Evolutionary conservation across 23 tunicate genomes (phyloP).

Genomic region (Styela plicata): DNA sequence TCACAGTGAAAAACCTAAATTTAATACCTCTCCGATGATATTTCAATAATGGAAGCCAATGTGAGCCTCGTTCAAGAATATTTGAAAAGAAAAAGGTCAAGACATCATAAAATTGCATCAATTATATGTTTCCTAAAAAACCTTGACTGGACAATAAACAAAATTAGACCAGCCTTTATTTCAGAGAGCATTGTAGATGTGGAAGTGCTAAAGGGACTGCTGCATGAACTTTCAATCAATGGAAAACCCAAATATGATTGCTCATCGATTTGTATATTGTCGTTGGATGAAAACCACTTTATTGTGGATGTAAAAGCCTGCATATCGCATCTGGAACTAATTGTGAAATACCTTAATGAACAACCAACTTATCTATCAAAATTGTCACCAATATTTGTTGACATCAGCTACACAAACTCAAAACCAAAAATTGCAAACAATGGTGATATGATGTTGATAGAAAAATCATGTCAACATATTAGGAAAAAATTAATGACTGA

Average conservation of each 20-base stretch:
- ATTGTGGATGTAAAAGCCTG: background rate
- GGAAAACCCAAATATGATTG: background rate
- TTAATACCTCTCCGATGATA: no score
- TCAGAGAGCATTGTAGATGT: conserved; percentile 4
- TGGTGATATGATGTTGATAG: background rate
- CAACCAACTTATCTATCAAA: background rate
- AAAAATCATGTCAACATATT: background rate
- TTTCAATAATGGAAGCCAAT: background rate
- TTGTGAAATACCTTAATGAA: background rate
- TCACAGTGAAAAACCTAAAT: no score
- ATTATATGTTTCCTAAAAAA: conserved; percentile 1
- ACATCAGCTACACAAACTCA: background rate
- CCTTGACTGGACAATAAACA: background rate
- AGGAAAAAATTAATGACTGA: background rate
- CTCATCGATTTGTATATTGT: background rate
- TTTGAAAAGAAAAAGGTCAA: background rate
- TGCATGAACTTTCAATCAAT: background rate
- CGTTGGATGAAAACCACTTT: background rate
- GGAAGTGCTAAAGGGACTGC: background rate
- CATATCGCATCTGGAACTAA: background rate
- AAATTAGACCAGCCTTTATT: background rate
- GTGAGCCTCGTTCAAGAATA: background rate
- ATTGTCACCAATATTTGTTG: background rate
- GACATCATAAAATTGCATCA: background rate
- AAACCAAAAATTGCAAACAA: background rate